These are phyloP conservation scores for Athalia cordata DNA, from an alignment of 2,888 invertebrate genomes.

Conservation along the genomic window DNA sequence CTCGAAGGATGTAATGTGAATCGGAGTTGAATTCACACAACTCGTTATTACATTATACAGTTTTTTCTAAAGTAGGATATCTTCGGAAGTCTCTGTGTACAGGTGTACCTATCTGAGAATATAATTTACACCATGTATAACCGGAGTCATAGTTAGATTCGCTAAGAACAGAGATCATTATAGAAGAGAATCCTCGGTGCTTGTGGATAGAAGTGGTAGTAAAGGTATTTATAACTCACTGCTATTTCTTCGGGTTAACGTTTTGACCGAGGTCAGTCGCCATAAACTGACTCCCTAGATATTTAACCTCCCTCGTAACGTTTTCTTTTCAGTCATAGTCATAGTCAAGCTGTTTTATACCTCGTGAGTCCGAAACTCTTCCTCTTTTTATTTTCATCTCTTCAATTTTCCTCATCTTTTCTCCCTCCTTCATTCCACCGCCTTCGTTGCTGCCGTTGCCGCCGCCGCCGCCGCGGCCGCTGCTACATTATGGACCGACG, in stretches of 20 bases:
- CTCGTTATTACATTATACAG: no score
- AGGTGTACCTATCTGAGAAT: no score
- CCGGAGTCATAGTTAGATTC: no score
- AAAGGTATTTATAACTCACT: not conserved
- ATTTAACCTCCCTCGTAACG: not conserved
- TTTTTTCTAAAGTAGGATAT: no score
- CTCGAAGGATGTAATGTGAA: no score
- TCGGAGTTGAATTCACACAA: no score
- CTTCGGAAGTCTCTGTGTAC: no score
- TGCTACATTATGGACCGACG: slow-evolving; percentile 3
- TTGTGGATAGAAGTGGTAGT: not conserved
- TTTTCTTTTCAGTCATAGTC: not conserved
- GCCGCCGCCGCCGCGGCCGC: not conserved
- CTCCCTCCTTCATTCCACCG: not conserved
- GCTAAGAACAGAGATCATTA: no score
- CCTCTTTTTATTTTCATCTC: not conserved
- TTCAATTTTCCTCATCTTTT: not conserved
- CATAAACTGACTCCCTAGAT: slow-evolving; percentile 1
- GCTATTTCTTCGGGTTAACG: slow-evolving; percentile 5
- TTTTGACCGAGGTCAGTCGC: not conserved
- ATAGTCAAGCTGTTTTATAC: no score
- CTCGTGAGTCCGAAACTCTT: not conserved
- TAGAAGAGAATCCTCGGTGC: not conserved
- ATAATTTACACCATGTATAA: no score
- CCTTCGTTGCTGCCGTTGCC: not conserved